phyloP scores from a whole-genome alignment of 2,113 vertebrate species.

The Struthio camelus region DNA sequence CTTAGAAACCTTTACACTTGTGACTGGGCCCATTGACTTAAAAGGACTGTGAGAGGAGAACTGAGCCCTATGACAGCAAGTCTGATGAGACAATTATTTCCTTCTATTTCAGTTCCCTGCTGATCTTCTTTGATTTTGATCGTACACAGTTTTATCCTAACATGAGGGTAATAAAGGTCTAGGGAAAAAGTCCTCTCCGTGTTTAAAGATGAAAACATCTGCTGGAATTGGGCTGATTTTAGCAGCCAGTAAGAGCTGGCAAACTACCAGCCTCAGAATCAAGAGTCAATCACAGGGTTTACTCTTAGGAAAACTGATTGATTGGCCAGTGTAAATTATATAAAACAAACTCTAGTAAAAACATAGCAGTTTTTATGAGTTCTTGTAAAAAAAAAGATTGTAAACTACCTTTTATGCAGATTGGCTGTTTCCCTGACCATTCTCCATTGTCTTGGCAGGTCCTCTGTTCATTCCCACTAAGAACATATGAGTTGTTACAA shows the following conservation, averaged over 20 bases:
- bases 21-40: neutral
- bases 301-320: neutral
- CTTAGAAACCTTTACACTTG: neutral
- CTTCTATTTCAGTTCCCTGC: neutral
- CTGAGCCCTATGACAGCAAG: neutral
- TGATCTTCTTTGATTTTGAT: neutral
- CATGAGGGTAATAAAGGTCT: neutral
- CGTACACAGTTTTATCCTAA: neutral
- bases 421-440: slow-evolving; percentile 91
- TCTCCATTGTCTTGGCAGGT: slow-evolving; percentile 87
- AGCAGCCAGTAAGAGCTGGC: neutral
- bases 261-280: neutral
- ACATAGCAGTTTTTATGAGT: neutral
- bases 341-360: neutral
- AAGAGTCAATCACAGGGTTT: neutral
- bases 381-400: neutral
- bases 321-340: neutral
- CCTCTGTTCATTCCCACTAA: slow-evolving; percentile 86
- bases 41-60: neutral
- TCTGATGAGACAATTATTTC: neutral
- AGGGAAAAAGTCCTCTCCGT: neutral
- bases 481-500: slow-evolving; percentile 89
- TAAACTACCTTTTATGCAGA: slow-evolving; percentile 89
- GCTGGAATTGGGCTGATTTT: neutral
- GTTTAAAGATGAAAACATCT: neutral